These are phyloP conservation scores for Adelognathus sp. DNA, from an alignment of 2,888 invertebrate species.

Conservation along the genomic window DNA sequence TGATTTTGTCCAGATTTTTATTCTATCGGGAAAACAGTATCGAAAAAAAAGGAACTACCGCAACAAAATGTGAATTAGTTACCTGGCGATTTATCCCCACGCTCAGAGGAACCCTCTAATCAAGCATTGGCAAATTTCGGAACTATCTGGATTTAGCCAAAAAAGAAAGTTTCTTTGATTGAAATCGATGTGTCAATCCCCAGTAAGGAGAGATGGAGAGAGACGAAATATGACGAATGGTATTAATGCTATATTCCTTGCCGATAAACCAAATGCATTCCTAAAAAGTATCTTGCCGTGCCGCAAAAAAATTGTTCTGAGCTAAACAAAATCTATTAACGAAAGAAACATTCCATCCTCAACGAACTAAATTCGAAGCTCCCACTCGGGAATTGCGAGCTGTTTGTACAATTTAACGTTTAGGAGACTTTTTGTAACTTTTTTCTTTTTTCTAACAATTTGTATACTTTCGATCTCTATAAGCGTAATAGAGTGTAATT, in stretches of 20 bases:
- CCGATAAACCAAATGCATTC: conserved; percentile 60
- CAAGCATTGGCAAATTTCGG: too few relatives aligned
- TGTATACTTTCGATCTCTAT: conserved; percentile 25
- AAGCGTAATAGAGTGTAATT: conserved; percentile 25
- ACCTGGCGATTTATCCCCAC: too few relatives aligned
- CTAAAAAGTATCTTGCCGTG: conserved; percentile 55
- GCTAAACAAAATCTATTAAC: conserved; percentile 50
- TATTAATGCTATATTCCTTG: conserved; percentile 62
- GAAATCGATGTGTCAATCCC: too few relatives aligned
- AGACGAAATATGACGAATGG: conserved; percentile 12
- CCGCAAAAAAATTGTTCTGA: conserved; percentile 28
- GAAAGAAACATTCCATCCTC: conserved; percentile 75
- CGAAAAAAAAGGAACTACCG: too few relatives aligned
- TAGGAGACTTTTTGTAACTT: conserved; percentile 49
- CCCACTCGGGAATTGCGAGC: conserved; percentile 2
- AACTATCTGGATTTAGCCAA: too few relatives aligned
- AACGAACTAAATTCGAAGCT: conserved; percentile 37
- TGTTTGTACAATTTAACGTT: conserved; percentile 52
- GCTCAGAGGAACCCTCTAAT: too few relatives aligned
- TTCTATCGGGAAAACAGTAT: too few relatives aligned
- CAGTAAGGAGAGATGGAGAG: neutral
- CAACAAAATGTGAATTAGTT: too few relatives aligned
- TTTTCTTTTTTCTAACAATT: conserved; percentile 32
- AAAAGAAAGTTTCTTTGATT: too few relatives aligned
- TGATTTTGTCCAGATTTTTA: too few relatives aligned